These are phyloP conservation scores for Chelonoidis abingdonii DNA, from an alignment of 2,113 vertebrate genomes.

Conservation along the genomic window DNA sequence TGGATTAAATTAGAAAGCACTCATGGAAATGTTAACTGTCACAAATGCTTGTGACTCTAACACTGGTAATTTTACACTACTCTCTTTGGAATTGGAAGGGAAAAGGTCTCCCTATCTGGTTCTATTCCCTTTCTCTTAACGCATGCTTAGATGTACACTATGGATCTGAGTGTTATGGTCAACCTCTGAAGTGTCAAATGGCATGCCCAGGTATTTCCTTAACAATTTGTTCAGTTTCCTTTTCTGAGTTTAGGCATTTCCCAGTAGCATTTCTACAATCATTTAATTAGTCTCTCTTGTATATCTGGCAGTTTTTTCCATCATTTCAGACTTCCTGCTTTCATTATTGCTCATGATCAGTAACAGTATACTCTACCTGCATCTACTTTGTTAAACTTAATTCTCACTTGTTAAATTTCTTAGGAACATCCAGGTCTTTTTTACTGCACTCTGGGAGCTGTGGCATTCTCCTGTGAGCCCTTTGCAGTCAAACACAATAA, in stretches of 20 bases:
- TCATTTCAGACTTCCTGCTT: constrained; percentile 11
- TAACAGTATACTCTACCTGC: not conserved
- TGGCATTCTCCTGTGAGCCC: not conserved
- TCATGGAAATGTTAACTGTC: constrained; percentile 9
- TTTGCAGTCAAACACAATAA: not conserved
- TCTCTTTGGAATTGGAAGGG: not conserved
- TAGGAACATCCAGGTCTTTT: not conserved
- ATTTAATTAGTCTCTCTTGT: constrained; percentile 32
- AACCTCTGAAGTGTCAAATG: not conserved
- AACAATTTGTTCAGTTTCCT: constrained; percentile 39
- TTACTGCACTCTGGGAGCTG: not conserved
- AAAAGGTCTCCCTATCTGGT: not conserved
- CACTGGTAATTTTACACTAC: constrained; percentile 15
- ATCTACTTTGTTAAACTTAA: not conserved
- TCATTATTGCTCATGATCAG: constrained; percentile 17
- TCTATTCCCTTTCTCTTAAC: not conserved
- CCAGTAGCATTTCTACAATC: constrained; percentile 11
- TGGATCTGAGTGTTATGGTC: not conserved
- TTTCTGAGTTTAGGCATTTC: not conserved
- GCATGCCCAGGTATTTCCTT: constrained; percentile 37
- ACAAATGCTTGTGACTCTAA: not conserved
- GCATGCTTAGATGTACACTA: not conserved
- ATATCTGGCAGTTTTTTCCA: not conserved
- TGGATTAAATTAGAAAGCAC: constrained; percentile 6
- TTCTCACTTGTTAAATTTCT: constrained; percentile 2